phyloP scores from a whole-genome alignment of 2,113 vertebrate species.

The Gymnocephalus cernua region DNA sequence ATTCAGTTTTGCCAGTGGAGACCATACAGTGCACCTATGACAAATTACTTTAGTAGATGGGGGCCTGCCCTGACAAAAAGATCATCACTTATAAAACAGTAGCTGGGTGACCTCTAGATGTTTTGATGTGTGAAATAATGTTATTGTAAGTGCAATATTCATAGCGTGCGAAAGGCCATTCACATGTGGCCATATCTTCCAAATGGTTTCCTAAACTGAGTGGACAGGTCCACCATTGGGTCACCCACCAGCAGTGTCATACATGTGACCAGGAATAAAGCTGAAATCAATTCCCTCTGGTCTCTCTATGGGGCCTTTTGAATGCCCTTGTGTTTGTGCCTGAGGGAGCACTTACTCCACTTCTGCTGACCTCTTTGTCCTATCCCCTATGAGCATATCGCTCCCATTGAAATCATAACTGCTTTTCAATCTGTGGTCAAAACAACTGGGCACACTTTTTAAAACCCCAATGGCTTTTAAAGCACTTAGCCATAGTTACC shows the following conservation, averaged over 20 bases:
- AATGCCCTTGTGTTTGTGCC: constrained; percentile 73
- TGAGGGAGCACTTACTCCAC: constrained; percentile 77
- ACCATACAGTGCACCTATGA: constrained; percentile 26
- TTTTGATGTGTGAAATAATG: constrained; percentile 69
- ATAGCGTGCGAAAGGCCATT: constrained; percentile 51
- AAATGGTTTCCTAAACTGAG: constrained; percentile 69
- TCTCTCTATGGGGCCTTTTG: constrained; percentile 65
- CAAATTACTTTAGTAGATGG: constrained; percentile 44
- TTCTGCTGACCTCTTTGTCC: constrained; percentile 77
- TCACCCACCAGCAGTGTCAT: constrained; percentile 55
- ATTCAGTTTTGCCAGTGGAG: constrained; percentile 27
- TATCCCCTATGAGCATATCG: constrained; percentile 62
- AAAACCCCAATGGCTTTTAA: constrained; percentile 48
- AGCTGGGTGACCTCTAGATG: constrained; percentile 56
- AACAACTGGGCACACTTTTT: constrained; percentile 64
- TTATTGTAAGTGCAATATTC: constrained; percentile 46
- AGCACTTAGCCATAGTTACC: constrained; percentile 65
- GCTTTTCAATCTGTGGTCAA: constrained; percentile 74
- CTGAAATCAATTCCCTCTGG: constrained; percentile 75
- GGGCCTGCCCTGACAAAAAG: constrained; percentile 40
- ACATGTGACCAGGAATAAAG: constrained; percentile 72
- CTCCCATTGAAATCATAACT: constrained; percentile 76
- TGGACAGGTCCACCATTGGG: constrained; percentile 66
- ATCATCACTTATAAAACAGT: constrained; percentile 42
- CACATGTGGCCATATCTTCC: constrained; percentile 60